phyloP scores from a whole-genome alignment of 1,140 invertebrate species.

The Ceratitis capitata region DNA sequence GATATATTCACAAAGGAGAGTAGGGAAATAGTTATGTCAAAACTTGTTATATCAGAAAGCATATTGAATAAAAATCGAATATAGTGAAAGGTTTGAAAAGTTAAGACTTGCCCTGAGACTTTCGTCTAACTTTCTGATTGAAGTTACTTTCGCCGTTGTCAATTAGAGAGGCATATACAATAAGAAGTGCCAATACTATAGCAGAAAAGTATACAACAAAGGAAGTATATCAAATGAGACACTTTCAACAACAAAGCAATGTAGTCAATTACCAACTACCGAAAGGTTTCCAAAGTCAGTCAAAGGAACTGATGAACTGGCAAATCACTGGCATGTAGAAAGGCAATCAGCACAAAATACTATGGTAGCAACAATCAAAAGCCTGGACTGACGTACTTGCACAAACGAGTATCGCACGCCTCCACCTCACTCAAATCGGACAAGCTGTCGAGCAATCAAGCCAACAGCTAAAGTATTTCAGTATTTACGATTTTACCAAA shows the following conservation, averaged over 20 bases:
- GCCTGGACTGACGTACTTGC: neutral
- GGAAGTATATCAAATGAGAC: neutral
- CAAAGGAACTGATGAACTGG: neutral
- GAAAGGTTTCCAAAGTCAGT: neutral
- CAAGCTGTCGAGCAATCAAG: neutral
- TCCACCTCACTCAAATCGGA: neutral
- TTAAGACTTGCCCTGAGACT: too few species aligned
- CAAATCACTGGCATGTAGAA: neutral
- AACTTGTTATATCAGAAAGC: too few species aligned
- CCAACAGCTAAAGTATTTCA: neutral
- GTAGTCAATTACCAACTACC: neutral
- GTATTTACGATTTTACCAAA: neutral
- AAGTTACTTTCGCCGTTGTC: too few species aligned
- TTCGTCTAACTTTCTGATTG: too few species aligned
- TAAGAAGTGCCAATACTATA: neutral
- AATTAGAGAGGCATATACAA: neutral
- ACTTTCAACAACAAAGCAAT: neutral
- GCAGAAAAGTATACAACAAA: neutral
- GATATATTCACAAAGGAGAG: too few species aligned
- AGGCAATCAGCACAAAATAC: neutral
- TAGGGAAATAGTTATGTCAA: too few species aligned
- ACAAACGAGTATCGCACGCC: too few species aligned
- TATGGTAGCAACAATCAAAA: neutral
- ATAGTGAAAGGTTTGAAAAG: too few species aligned
- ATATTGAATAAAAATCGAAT: too few species aligned